Conservation (phyloP, 2,888 invertebrate species). For the Lasius platythorax region DNA sequence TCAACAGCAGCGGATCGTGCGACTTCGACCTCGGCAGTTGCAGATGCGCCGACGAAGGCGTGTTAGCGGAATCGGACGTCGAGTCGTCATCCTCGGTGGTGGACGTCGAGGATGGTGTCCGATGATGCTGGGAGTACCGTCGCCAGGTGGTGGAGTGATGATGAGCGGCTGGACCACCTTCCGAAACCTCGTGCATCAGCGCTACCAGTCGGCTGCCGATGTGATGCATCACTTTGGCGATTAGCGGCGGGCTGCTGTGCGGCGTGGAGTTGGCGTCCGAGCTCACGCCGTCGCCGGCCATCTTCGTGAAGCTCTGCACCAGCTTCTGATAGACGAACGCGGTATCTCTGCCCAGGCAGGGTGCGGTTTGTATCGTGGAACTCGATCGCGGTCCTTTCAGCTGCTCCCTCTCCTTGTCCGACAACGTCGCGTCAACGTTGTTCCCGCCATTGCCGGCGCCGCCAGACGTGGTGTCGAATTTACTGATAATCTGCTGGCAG, state of each 20-base stretch:
- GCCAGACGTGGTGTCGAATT: slow-evolving; percentile 89
- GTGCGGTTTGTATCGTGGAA: slow-evolving; percentile 84
- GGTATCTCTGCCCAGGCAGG: slow-evolving; percentile 89
- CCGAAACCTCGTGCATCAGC: slow-evolving; percentile 96
- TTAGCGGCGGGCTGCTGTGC: slow-evolving; percentile 93
- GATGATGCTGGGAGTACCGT: slow-evolving; percentile 87
- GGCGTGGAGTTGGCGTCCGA: slow-evolving; percentile 86
- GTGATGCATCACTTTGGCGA: slow-evolving; percentile 97
- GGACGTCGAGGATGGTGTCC: slow-evolving; percentile 88
- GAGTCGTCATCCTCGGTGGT: slow-evolving; percentile 92
- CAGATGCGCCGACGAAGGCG: slow-evolving; percentile 84
- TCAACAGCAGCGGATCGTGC: slow-evolving; percentile 90
- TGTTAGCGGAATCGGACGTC: slow-evolving; percentile 89
- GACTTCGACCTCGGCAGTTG: slow-evolving; percentile 92
- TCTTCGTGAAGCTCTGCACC: slow-evolving; percentile 94
- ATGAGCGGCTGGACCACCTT: slow-evolving; percentile 87
- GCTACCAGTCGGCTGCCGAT: slow-evolving; percentile 95
- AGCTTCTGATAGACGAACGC: slow-evolving; percentile 95
- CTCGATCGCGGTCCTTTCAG: slow-evolving; percentile 70
- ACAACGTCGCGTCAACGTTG: slow-evolving; percentile 1
- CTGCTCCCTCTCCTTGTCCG: slow-evolving; percentile 68
- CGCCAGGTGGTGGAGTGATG: slow-evolving; percentile 88
- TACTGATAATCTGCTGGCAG: slow-evolving; percentile 95
- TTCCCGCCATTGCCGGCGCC: too few species aligned
- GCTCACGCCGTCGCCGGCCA: slow-evolving; percentile 89